Conservation (phyloP, 2,888 invertebrate genomes). For the Hyles lineata region DNA sequence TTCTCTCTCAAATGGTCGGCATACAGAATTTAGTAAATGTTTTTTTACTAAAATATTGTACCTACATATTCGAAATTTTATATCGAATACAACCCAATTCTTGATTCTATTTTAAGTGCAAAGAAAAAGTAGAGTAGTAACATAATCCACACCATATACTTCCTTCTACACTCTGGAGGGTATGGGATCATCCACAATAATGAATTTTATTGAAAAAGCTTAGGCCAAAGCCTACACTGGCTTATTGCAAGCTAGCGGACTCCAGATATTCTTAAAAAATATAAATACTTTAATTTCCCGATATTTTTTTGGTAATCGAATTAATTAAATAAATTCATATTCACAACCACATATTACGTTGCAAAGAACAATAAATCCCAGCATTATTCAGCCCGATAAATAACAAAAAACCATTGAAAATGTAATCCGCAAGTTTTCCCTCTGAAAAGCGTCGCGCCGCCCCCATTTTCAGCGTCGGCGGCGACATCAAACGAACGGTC, state of each 20-base stretch:
- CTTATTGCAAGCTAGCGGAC: not conserved
- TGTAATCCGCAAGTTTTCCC: conserved; percentile 51
- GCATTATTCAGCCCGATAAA: conserved; percentile 50
- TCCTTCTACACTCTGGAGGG: not conserved
- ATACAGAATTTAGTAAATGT: too few relatives aligned
- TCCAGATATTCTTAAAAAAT: too few relatives aligned
- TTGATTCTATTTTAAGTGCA: too few relatives aligned
- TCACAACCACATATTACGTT: conserved; percentile 33
- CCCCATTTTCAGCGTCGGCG: conserved; percentile 72
- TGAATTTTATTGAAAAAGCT: not conserved
- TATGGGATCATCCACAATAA: not conserved
- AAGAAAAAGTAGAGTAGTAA: not conserved
- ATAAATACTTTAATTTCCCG: not conserved
- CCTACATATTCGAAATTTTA: too few relatives aligned
- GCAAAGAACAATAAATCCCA: conserved; percentile 38
- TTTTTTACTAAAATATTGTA: too few relatives aligned
- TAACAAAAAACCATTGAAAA: conserved; percentile 47
- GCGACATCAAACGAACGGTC: conserved; percentile 57
- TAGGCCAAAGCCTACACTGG: not conserved
- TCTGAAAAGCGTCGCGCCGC: conserved; percentile 72
- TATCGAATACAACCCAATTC: too few relatives aligned
- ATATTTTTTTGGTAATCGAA: not conserved
- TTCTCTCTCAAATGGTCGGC: too few relatives aligned
- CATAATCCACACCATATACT: not conserved
- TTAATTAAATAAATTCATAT: not conserved